phyloP scores from a whole-genome alignment of 2,797 vertebrate genomes.

The Pteronotus mesoamericanus region DNA sequence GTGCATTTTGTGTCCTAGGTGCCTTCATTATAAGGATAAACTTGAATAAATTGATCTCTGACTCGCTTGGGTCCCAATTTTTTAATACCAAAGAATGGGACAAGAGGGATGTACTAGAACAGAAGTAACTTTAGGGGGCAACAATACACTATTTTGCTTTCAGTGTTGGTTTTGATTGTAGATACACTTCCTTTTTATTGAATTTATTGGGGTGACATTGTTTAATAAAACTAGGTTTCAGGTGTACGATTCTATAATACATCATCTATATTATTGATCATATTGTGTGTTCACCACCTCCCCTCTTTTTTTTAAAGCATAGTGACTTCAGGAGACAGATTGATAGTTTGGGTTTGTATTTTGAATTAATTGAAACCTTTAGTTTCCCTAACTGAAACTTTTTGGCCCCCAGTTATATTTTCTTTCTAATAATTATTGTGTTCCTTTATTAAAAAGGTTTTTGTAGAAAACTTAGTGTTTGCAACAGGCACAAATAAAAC shows the following conservation, averaged over 20 bases:
- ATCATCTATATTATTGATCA: no score
- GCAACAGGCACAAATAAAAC: not conserved
- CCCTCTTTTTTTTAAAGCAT: not conserved
- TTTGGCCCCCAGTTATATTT: not conserved
- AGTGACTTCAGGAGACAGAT: not conserved
- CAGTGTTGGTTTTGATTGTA: not conserved
- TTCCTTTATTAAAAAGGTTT: not conserved
- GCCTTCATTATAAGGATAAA: not conserved
- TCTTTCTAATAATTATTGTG: not conserved
- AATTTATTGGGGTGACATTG: not conserved
- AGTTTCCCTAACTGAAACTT: not conserved
- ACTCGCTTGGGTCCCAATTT: not conserved
- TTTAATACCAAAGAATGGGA: not conserved
- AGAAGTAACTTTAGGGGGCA: not conserved
- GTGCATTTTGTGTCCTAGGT: not conserved
- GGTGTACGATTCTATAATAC: not conserved
- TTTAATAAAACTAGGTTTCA: not conserved
- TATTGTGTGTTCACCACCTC: not conserved
- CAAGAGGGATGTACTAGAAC: not conserved
- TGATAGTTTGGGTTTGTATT: not conserved
- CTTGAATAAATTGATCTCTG: not conserved
- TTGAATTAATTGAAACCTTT: constrained; percentile 28
- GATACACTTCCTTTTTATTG: not conserved
- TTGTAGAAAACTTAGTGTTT: not conserved
- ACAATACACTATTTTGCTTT: not conserved